Evolutionary conservation across 1,140 invertebrate genomes (phyloP).

Genomic region (Dinoponera quadriceps): DNA sequence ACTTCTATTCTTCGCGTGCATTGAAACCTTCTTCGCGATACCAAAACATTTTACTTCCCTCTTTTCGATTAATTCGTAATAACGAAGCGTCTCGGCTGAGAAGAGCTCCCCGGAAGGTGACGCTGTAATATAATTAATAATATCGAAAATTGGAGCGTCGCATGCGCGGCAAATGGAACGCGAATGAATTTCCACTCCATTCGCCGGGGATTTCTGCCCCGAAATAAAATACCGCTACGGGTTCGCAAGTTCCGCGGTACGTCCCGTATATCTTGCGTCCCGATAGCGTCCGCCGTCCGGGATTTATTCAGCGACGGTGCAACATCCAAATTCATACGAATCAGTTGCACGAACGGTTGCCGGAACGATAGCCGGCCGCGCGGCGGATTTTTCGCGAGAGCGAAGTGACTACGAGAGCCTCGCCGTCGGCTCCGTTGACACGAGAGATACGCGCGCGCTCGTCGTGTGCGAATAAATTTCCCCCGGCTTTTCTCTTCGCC

Average conservation of each 20-base stretch:
- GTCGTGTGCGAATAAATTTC: slow-evolving; percentile 66
- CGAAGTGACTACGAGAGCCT: slow-evolving; percentile 52
- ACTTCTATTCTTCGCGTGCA: slow-evolving; percentile 1
- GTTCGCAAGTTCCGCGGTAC: slow-evolving; percentile 33
- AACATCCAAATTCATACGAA: slow-evolving; percentile 62
- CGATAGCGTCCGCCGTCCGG: slow-evolving; percentile 37
- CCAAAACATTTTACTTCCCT: background rate
- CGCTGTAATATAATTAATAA: slow-evolving; percentile 13
- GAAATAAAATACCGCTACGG: slow-evolving; percentile 40
- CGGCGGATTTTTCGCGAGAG: slow-evolving; percentile 39
- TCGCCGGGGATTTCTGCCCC: slow-evolving; percentile 15
- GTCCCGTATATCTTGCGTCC: slow-evolving; percentile 45
- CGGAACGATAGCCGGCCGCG: slow-evolving; percentile 19
- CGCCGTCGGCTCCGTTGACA: slow-evolving; percentile 46
- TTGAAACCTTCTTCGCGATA: background rate
- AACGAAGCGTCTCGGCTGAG: too few species aligned
- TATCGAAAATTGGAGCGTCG: slow-evolving; percentile 21
- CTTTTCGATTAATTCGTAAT: too few species aligned
- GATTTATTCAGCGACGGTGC: slow-evolving; percentile 64
- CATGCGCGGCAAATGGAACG: background rate
- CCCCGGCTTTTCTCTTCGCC: background rate
- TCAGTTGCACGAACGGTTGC: slow-evolving; percentile 58
- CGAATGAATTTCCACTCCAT: slow-evolving; percentile 37
- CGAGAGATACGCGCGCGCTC: slow-evolving; percentile 24
- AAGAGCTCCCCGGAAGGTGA: background rate